Evolutionary conservation across 2,797 vertebrate species (phyloP), one percentile per base, ranked within the genome.

Genomic region (Eupleurogrammus muticus): DNA sequence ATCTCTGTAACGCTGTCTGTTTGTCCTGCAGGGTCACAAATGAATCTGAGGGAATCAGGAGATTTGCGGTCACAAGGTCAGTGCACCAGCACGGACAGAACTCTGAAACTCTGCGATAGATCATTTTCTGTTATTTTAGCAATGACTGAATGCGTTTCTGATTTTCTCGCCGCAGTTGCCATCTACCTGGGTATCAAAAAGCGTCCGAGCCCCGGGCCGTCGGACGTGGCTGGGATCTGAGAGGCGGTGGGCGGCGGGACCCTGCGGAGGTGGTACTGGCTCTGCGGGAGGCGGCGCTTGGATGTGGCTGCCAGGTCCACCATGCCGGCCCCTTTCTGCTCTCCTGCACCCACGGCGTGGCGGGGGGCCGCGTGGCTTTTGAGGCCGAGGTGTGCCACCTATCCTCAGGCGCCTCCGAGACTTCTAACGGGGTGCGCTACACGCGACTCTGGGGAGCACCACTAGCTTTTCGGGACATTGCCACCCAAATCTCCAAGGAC

Each of bases 21-120:
- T 82, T 91, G 72, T 87, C 58, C 80, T 59, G 47, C 89, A 97
- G 96, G 96, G 96, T 97, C 97, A 62, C 97, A 98, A 96, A 98
- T 96, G 95, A 98, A 98, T 94, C 96, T 98, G 96, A 97, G 97
- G 94, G 97, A 98, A 94, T 97, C 96, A 89, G 96, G 96, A 95
- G 97, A 98, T 93, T 96, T 98, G 93, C 96, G 97, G 91, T 97
- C 96, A 94, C 97, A 98, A 96, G 97, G 97, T 97, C 76, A 92
- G 95, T 80, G 1, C 28, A 3, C 12, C 9, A 42, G 21, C 34
- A 59, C 42, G 1, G 1, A 61, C 23, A 49, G 52, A 12, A 7
- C 19, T 28, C n/a, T 7, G 1, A 24, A 38, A 35, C 14, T 1
- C 14, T 9, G 36, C 34, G 9, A 36, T 52, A 0, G 19, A 21